phyloP scores from a whole-genome alignment of 2,113 vertebrate species.

The Strigops habroptila region DNA sequence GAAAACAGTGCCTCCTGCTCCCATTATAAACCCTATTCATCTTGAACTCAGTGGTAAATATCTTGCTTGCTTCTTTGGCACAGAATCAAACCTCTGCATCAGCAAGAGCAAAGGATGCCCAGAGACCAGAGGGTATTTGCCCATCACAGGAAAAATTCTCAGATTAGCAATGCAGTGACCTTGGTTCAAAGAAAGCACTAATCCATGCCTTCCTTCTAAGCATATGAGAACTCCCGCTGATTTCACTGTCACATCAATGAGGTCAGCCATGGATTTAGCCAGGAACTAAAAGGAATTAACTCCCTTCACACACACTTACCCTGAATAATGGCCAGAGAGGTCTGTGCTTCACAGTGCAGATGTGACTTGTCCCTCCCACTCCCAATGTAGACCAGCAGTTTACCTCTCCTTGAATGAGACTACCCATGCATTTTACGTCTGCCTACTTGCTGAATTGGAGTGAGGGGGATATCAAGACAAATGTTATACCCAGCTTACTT shows the following conservation, averaged over 20 bases:
- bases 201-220: background rate
- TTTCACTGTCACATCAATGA: constrained; percentile 39
- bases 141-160: constrained; percentile 6
- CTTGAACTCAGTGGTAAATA: background rate
- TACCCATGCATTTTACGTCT: background rate
- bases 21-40: background rate
- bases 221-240: constrained; percentile 18
- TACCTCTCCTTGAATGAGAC: background rate
- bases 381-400: background rate
- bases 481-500: background rate
- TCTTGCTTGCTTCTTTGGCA: background rate
- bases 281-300: constrained; percentile 50
- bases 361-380: background rate
- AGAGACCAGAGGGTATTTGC: background rate
- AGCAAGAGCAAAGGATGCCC: background rate
- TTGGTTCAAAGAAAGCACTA: constrained; percentile 20
- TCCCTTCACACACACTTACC: background rate
- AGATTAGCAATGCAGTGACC: constrained; percentile 30
- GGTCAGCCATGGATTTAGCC: constrained; percentile 27
- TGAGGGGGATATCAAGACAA: background rate
- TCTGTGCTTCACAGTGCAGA: background rate
- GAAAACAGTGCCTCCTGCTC: background rate
- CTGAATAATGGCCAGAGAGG: background rate
- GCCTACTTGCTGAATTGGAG: background rate
- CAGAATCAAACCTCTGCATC: background rate